Conservation (phyloP, 1,140 invertebrate genomes). For the Pachyrhynchus sulphureomaculatus region DNA sequence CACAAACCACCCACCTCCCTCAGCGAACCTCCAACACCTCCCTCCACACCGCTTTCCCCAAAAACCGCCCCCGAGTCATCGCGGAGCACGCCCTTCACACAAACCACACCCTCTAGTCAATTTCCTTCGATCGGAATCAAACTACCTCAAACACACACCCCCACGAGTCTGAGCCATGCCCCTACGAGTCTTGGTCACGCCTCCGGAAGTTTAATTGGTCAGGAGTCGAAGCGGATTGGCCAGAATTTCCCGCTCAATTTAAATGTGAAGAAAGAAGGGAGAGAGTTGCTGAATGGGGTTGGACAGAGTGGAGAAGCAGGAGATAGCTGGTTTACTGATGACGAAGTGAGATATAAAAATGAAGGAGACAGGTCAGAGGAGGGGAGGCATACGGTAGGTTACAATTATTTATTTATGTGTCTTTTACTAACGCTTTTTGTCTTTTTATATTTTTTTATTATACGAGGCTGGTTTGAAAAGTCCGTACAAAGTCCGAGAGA, state of each 20-base stretch:
- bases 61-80: constrained; percentile 41
- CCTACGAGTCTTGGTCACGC: not conserved
- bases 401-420: not conserved
- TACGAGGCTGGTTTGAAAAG: no score
- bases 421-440: not conserved
- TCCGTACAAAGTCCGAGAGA: no score
- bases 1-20: constrained; percentile 37
- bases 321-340: constrained; percentile 6
- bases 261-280: constrained; percentile 15
- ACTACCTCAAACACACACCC: constrained; percentile 38
- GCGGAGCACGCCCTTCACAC: constrained; percentile 35
- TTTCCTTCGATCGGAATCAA: constrained; percentile 17
- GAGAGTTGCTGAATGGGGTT: constrained; percentile 4
- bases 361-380: constrained; percentile 11
- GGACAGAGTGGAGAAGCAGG: not conserved
- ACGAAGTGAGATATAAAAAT: constrained; percentile 8
- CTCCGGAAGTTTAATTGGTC: constrained; percentile 2
- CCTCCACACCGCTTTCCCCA: constrained; percentile 49
- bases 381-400: constrained; percentile 20
- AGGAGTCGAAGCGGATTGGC: not conserved
- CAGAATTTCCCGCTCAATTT: constrained; percentile 21
- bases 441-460: no score
- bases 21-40: constrained; percentile 49
- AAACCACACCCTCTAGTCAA: constrained; percentile 43
- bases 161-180: constrained; percentile 1